These are phyloP conservation scores for Phocides pigmalion DNA, from an alignment of 1,140 invertebrate species.

Conservation along the genomic window DNA sequence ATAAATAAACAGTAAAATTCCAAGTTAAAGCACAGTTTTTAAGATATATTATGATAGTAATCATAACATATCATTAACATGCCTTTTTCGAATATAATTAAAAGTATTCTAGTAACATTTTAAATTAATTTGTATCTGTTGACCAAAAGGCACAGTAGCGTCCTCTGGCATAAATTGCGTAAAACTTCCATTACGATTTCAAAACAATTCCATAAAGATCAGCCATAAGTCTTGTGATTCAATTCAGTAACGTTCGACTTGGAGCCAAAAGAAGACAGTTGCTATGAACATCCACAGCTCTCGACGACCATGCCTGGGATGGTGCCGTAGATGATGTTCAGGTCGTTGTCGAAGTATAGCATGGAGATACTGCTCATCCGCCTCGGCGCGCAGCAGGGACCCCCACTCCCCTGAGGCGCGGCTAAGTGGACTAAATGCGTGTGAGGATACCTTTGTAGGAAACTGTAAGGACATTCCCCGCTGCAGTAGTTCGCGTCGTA, in stretches of 20 bases:
- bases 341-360: slow-evolving; percentile 95
- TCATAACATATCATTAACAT: no score
- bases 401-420: slow-evolving; percentile 87
- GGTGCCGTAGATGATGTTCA: slow-evolving; percentile 94
- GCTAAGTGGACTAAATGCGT: slow-evolving; percentile 95
- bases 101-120: no score
- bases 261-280: slow-evolving; percentile 40
- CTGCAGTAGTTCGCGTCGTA: slow-evolving; percentile 99
- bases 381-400: slow-evolving; percentile 95
- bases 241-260: slow-evolving; percentile 28
- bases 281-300: slow-evolving; percentile 95
- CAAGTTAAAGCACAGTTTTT: no score
- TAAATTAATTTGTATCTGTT: no score
- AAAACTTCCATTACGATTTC: no score
- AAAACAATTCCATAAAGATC: no score
- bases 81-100: no score
- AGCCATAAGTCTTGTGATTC: not conserved
- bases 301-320: slow-evolving; percentile 97
- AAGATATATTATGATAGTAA: no score
- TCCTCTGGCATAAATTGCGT: no score
- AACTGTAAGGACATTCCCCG: slow-evolving; percentile 96
- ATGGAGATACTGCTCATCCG: slow-evolving; percentile 95
- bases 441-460: slow-evolving; percentile 95
- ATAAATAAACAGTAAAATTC: no score
- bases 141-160: no score